Conservation (phyloP, 2,797 vertebrate species). For the Petrocephalus sullivani region DNA sequence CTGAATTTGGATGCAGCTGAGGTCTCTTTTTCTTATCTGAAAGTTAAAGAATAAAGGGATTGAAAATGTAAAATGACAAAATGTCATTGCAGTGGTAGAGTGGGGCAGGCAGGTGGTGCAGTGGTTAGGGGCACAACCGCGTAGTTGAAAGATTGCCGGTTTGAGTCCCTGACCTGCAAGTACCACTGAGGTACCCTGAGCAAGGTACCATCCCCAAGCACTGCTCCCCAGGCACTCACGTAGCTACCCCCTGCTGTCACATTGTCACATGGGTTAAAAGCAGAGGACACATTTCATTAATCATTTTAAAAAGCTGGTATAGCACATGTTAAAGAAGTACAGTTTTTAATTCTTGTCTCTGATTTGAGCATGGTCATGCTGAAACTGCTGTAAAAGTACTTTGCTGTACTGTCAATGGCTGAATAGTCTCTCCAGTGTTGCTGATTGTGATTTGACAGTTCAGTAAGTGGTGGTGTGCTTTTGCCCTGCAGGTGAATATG, state of each 20-base stretch:
- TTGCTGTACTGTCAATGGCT: neutral
- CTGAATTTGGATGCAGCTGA: neutral
- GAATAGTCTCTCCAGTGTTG: neutral
- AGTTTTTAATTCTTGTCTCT: neutral
- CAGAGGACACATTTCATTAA: too few species aligned
- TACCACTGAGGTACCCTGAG: too few species aligned
- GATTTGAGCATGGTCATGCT: neutral
- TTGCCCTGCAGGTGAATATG: conserved; percentile 82
- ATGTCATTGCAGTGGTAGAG: neutral
- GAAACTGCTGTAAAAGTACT: neutral
- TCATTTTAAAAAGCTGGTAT: neutral
- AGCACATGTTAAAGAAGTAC: neutral
- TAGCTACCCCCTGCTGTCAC: too few species aligned
- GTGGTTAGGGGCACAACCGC: too few species aligned
- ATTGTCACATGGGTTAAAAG: too few species aligned
- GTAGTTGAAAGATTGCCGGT: too few species aligned
- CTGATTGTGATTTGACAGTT: neutral
- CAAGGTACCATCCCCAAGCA: too few species aligned
- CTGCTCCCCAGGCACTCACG: too few species aligned
- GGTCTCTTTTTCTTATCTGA: neutral
- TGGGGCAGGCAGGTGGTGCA: too few species aligned
- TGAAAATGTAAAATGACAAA: neutral
- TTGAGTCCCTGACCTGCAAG: too few species aligned
- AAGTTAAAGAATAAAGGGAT: neutral
- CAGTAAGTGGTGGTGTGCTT: neutral